Base-by-base conservation (phyloP, 2,888 invertebrate genomes). In the Diadegma fenestrale region DNA sequence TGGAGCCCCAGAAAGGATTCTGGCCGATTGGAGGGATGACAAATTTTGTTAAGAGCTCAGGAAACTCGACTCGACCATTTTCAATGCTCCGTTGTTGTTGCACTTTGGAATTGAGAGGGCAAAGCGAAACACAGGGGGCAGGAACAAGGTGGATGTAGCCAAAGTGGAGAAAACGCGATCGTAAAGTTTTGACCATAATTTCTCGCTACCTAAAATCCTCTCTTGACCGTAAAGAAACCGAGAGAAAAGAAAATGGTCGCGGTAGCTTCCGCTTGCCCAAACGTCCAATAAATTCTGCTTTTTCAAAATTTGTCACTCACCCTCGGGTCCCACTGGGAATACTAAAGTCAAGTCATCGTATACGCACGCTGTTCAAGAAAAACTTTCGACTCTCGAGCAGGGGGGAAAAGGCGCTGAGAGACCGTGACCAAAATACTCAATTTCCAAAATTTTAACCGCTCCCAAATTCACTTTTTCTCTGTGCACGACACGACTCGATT, bases 281-380 rank as follows among this genome's bases (percentile, higher is more conserved):
- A 43, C 75, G 54, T 22, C 37, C 69, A n/a, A 85, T 85, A 85
- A 81, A 85, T 85, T 78, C 54, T 12, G 22, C 17, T 69, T 81
- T 85, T 75, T 37, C 43, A 81, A 85, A 85, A 85, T 85, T 85
- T 85, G 85, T 85, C 85, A 85, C 73, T 54, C 54, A 48, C 61
- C 54, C 66, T 73, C 66, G 64, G 64, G 14, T 66, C 66, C 66
- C 73, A 80, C 73, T 66, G 73, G 12, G 64, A 33, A 51, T 51
- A 19, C 19, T 12, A 64, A 14, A 45, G 45, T 63, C 76, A 22
- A 66, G 76, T 76, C 51, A 76, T 66, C 54, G 37, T 12, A 17
- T 30, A 8, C 19, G 22, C 51, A 8, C 19, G 22, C 51, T 66
- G 41, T 51, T 5, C 6, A n/a, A 33, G 19, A 6, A 48, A 76